phyloP scores from a whole-genome alignment of 2,888 invertebrate genomes.

The Pachycephus smyrnensis region DNA sequence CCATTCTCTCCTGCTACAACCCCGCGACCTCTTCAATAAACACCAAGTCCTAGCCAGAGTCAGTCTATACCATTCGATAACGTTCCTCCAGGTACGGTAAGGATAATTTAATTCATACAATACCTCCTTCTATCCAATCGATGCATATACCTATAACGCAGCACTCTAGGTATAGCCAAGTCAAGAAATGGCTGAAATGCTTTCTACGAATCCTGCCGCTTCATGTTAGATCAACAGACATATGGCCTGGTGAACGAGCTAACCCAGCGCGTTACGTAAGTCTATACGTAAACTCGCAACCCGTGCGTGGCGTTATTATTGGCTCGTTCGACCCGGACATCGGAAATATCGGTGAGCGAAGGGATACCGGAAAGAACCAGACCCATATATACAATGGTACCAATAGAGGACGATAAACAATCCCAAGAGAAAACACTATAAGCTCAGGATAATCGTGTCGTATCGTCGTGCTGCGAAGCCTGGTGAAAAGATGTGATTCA shows the following conservation, averaged over 20 bases:
- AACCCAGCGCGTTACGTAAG: not conserved
- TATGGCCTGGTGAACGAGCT: not conserved
- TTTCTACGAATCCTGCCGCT: not conserved
- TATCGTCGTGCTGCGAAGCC: not conserved
- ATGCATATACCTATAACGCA: not conserved
- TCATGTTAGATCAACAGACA: not conserved
- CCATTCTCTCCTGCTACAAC: not conserved
- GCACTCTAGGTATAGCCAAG: not conserved
- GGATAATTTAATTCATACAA: not conserved
- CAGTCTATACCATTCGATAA: not conserved
- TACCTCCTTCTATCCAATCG: not conserved
- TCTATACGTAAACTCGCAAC: not conserved
- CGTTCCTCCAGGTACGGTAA: not conserved
- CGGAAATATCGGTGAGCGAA: not conserved
- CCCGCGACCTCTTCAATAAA: not conserved
- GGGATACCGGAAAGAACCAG: not conserved
- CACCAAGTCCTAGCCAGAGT: not conserved
- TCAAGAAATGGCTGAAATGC: not conserved
- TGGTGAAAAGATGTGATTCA: not conserved
- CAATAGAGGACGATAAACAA: not conserved
- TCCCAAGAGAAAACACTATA: not conserved
- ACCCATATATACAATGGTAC: not conserved
- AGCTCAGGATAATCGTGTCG: not conserved
- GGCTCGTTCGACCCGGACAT: not conserved
- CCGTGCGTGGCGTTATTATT: not conserved